Percentiles rank a stretch among this genome's conserved stretches.
These are phyloP conservation scores for Nomada fabriciana DNA, from an alignment of 2,888 invertebrate genomes.

Conservation along the genomic window DNA sequence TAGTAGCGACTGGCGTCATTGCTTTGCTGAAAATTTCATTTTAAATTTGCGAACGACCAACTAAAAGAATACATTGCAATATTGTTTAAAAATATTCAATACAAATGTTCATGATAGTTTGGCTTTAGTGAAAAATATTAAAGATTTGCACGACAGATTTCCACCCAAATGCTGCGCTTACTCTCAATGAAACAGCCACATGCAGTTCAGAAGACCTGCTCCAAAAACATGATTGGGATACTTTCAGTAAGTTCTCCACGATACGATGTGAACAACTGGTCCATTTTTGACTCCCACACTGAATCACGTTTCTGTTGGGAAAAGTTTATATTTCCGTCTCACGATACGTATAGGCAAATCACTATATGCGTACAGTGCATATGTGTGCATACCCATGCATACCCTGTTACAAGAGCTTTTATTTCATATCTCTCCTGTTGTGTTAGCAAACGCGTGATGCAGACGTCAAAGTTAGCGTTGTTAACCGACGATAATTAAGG, in stretches of 20 bases:
- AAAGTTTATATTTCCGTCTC: neutral
- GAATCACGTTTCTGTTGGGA: neutral
- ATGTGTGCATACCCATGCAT: too few species aligned
- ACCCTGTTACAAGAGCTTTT: too few species aligned
- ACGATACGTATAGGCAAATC: neutral
- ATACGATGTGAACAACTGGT: neutral
- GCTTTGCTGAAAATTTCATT: neutral
- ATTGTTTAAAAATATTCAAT: too few species aligned
- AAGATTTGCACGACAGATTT: too few species aligned
- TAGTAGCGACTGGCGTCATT: neutral
- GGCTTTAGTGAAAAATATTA: too few species aligned
- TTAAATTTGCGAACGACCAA: neutral
- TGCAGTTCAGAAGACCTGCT: neutral
- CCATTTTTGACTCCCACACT: constrained; percentile 25
- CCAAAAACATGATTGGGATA: neutral
- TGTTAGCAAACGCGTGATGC: neutral
- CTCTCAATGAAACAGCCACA: neutral
- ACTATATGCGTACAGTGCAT: too few species aligned
- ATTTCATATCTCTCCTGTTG: neutral
- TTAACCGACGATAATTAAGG: constrained; percentile 36
- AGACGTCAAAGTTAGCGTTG: neutral
- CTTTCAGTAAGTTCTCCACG: constrained; percentile 9
- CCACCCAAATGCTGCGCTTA: too few species aligned
- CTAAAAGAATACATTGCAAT: neutral
- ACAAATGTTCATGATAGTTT: too few species aligned